Evolutionary conservation across 2,113 vertebrate genomes (phyloP).

Genomic region (Monopterus albus): DNA sequence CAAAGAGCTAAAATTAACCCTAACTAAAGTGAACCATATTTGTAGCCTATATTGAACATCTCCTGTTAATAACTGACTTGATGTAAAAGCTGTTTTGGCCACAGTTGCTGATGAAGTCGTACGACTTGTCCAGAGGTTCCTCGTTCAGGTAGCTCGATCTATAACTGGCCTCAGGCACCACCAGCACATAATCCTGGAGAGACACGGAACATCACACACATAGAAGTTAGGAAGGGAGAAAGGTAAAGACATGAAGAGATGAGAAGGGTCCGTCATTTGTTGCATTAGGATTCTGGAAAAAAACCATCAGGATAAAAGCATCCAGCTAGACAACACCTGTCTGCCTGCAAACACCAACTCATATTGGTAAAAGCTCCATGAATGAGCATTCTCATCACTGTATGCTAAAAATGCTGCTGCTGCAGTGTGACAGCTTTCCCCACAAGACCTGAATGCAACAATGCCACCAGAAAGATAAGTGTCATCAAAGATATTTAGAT

Average conservation of each 20-base stretch:
- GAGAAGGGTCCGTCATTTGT: too few species aligned
- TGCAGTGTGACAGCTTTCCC: background rate
- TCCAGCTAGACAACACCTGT: too few species aligned
- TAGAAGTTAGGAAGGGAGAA: too few species aligned
- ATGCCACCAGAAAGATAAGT: background rate
- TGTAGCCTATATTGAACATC: background rate
- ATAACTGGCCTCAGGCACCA: conserved; percentile 90
- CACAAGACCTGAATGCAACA: background rate
- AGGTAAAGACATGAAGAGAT: too few species aligned
- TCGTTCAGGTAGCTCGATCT: conserved; percentile 89
- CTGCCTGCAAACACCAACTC: too few species aligned
- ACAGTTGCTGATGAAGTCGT: conserved; percentile 96
- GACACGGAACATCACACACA: background rate
- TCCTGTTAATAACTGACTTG: conserved; percentile 80
- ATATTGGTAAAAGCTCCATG: too few species aligned
- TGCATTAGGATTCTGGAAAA: too few species aligned
- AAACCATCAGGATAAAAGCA: too few species aligned
- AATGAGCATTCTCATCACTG: too few species aligned
- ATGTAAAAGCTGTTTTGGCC: conserved; percentile 92
- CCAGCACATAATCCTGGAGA: conserved; percentile 89
- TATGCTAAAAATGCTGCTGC: too few species aligned
- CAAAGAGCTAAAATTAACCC: background rate
- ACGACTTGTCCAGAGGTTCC: conserved; percentile 94
- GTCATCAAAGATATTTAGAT: background rate
- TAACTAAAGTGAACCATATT: background rate